Conservation (phyloP, 2,113 vertebrate genomes). For the Urocynchramus pylzowi region DNA sequence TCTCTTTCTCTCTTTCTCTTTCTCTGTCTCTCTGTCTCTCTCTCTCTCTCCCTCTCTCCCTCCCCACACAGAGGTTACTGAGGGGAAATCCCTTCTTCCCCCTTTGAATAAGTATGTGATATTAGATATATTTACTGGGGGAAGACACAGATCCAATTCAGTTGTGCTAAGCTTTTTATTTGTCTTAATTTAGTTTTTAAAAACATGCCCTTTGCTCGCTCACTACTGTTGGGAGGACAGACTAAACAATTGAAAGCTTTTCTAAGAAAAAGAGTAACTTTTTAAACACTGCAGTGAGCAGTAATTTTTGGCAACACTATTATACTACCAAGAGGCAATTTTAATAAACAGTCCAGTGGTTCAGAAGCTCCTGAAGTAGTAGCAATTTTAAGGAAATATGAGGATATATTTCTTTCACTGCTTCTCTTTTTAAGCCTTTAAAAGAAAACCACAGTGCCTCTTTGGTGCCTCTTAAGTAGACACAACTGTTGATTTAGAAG, state of each 20-base stretch:
- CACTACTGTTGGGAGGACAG: not conserved
- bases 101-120: not conserved
- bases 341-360: not conserved
- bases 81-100: not conserved
- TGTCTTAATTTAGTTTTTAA: slow-evolving; percentile 11
- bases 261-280: not conserved
- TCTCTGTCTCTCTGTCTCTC: not conserved
- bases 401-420: slow-evolving; percentile 5
- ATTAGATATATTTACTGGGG: not conserved
- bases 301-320: not conserved
- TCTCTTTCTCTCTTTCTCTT: not conserved
- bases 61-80: not conserved
- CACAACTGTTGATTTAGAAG: slow-evolving; percentile 20
- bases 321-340: not conserved
- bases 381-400: slow-evolving; percentile 10
- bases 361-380: not conserved
- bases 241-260: not conserved
- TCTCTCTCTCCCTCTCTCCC: not conserved
- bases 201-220: not conserved
- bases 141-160: not conserved
- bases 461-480: slow-evolving; percentile 41
- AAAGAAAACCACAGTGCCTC: slow-evolving; percentile 14
- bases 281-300: not conserved
- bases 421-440: slow-evolving; percentile 7
- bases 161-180: slow-evolving; percentile 16